Conservation (phyloP, 2,797 vertebrate species). For the Mionectes olivaceus region DNA sequence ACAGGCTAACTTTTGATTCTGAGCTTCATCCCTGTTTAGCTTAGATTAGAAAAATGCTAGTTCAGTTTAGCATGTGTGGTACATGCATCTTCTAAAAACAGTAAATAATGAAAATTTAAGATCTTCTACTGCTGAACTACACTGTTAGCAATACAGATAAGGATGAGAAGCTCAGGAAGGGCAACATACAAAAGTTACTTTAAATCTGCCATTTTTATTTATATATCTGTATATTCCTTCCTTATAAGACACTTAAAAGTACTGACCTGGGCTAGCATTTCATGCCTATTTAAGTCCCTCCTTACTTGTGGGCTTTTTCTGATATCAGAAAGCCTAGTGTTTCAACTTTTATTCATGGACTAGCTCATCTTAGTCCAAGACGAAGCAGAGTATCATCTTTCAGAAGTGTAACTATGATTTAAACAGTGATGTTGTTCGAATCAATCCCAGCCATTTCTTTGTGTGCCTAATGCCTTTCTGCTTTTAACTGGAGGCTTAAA, state of each 20-base stretch:
- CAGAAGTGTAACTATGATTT: not conserved
- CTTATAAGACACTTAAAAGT: not conserved
- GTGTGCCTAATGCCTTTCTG: not conserved
- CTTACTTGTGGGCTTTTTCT: not conserved
- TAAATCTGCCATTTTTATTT: not conserved
- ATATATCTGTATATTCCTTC: not conserved
- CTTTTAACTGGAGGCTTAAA: not conserved
- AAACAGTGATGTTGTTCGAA: not conserved
- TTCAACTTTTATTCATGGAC: not conserved
- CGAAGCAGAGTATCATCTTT: not conserved
- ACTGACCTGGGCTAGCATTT: not conserved
- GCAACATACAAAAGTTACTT: not conserved
- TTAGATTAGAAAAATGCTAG: not conserved
- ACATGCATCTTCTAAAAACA: not conserved
- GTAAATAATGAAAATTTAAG: not conserved
- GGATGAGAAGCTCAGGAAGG: not conserved
- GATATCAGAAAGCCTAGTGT: not conserved
- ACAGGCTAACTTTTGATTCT: not conserved
- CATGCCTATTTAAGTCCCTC: not conserved
- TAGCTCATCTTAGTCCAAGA: not conserved
- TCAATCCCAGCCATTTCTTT: not conserved
- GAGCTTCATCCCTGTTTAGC: not conserved
- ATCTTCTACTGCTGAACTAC: not conserved
- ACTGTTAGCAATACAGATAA: not conserved
- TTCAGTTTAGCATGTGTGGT: not conserved